Percentiles rank a stretch among this genome's conserved stretches.
Evolutionary conservation across 1,140 invertebrate genomes (phyloP).

Genomic region (Tetranychus cinnabarinus): DNA sequence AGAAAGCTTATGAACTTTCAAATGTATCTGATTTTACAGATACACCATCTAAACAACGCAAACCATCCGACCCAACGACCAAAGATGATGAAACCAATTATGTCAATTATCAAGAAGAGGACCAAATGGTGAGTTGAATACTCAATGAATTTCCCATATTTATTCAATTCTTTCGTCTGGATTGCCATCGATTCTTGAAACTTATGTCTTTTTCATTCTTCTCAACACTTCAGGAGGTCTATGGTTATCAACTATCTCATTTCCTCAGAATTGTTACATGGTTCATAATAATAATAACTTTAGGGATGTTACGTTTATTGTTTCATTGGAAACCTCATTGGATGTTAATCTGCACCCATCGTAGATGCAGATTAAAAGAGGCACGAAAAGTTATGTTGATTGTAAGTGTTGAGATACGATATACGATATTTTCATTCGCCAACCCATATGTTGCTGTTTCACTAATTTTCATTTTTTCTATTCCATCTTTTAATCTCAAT

Average conservation of each 20-base stretch:
- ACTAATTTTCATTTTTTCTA: neutral
- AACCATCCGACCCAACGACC: neutral
- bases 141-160: neutral
- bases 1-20: neutral
- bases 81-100: neutral
- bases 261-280: conserved; percentile 30
- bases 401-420: conserved; percentile 16
- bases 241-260: conserved; percentile 32
- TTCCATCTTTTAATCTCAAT: neutral
- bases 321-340: conserved; percentile 67
- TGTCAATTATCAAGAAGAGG: neutral
- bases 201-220: neutral
- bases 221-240: conserved; percentile 28
- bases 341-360: conserved; percentile 44
- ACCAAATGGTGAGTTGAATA: neutral
- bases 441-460: neutral
- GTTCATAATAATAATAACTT: conserved; percentile 35
- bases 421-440: neutral
- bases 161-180: neutral
- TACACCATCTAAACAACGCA: neutral
- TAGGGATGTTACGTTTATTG: conserved; percentile 46
- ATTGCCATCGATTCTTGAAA: neutral
- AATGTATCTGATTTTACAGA: neutral
- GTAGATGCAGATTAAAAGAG: conserved; percentile 35
- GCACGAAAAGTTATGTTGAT: conserved; percentile 52